Conservation (phyloP, 2,888 invertebrate species). For the Zele albiditarsus region DNA sequence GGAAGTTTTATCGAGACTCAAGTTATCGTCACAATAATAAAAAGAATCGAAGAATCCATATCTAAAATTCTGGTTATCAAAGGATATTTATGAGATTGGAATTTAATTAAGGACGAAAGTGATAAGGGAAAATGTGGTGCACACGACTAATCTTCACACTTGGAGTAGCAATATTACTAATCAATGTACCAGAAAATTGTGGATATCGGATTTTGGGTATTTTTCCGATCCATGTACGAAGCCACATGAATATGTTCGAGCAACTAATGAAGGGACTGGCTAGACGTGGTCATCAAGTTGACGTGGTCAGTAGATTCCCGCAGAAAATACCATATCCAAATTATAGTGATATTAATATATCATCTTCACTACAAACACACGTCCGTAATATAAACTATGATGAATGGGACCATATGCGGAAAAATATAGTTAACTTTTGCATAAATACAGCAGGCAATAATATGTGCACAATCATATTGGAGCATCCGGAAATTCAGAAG, state of each 20-base stretch:
- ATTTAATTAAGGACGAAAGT: conserved; percentile 40
- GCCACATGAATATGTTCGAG: conserved; percentile 73
- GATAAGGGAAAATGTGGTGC: not conserved
- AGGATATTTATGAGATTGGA: conserved; percentile 42
- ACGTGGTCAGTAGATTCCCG: conserved; percentile 67
- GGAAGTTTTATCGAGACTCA: too few relatives aligned
- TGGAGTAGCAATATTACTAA: conserved; percentile 3
- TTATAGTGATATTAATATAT: conserved; percentile 65
- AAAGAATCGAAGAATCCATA: too few relatives aligned
- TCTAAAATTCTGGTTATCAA: too few relatives aligned
- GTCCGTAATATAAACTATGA: conserved; percentile 57
- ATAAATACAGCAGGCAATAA: conserved; percentile 46
- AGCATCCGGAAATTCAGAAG: conserved; percentile 51
- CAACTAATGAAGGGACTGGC: conserved; percentile 71
- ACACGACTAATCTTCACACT: conserved; percentile 8
- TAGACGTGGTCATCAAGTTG: conserved; percentile 72
- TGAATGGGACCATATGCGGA: conserved; percentile 25
- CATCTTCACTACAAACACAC: conserved; percentile 45
- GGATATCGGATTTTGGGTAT: conserved; percentile 71
- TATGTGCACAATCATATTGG: conserved; percentile 51
- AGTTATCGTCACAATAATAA: too few relatives aligned
- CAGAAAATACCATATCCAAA: conserved; percentile 62
- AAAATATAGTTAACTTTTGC: conserved; percentile 16
- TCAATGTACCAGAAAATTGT: not conserved
- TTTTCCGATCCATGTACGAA: conserved; percentile 72